phyloP scores from a whole-genome alignment of 2,797 vertebrate species.

The Diceros bicornis region DNA sequence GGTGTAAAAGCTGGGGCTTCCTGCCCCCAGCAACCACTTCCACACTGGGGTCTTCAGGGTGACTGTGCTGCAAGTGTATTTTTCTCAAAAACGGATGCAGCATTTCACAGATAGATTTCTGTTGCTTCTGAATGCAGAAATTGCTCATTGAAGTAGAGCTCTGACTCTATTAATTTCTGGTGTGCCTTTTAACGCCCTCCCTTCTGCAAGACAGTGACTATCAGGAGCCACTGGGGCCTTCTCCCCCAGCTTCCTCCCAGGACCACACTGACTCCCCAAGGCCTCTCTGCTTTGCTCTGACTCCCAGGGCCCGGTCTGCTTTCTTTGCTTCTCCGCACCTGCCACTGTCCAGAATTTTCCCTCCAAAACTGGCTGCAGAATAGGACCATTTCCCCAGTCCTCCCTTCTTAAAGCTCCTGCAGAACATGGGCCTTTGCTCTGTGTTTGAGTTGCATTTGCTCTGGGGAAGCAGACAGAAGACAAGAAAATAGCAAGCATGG shows the following conservation, averaged over 20 bases:
- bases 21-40: background rate
- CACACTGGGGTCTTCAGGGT: fast-evolving
- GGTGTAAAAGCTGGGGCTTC: background rate
- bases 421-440: background rate
- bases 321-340: background rate
- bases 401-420: background rate
- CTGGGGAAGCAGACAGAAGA: background rate
- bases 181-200: background rate
- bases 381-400: background rate
- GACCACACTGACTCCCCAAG: background rate
- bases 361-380: background rate
- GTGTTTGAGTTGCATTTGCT: background rate
- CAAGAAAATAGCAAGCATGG: background rate
- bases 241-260: background rate
- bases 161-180: background rate
- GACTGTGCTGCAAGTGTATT: background rate
- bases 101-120: background rate
- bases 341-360: background rate
- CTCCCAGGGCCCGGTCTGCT: background rate
- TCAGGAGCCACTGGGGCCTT: fast-evolving
- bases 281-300: background rate
- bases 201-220: background rate
- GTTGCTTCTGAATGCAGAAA: background rate
- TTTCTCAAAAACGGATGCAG: background rate
- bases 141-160: fast-evolving